These are phyloP conservation scores for Muscicapa striata DNA, from an alignment of 2,797 vertebrate species.

Conservation along the genomic window DNA sequence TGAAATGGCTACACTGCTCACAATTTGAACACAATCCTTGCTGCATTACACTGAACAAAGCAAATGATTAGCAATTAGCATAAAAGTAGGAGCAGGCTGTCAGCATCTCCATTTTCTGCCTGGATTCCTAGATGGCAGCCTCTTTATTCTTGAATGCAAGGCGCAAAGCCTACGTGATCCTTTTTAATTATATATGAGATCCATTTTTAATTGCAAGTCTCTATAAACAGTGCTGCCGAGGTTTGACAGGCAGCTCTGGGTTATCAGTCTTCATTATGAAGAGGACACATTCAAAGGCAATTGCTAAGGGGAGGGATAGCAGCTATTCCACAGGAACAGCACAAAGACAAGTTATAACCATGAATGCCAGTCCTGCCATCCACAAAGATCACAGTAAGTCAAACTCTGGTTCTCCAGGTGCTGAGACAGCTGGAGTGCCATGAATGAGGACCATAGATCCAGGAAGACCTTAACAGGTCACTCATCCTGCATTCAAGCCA, in stretches of 20 bases:
- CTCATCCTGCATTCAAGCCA: not conserved
- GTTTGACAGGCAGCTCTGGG: conserved; percentile 66
- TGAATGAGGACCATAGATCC: fast-evolving
- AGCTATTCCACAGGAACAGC: conserved; percentile 8
- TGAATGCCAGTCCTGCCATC: not conserved
- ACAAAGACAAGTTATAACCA: conserved; percentile 28
- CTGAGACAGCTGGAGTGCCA: not conserved
- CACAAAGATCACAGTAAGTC: not conserved
- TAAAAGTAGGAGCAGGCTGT: conserved; percentile 64
- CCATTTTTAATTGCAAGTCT: conserved; percentile 75
- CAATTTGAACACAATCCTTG: conserved; percentile 15
- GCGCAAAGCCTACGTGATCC: conserved; percentile 69
- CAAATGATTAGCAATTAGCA: conserved; percentile 70
- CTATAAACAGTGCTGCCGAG: conserved; percentile 59
- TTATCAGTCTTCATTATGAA: conserved; percentile 66
- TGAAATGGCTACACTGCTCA: conserved; percentile 12
- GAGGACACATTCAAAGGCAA: conserved; percentile 62
- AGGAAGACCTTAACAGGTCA: not conserved
- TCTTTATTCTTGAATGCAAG: conserved; percentile 74
- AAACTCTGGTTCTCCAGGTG: not conserved
- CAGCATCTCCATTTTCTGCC: conserved; percentile 70
- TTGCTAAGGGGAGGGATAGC: conserved; percentile 25
- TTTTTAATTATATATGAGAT: conserved; percentile 76
- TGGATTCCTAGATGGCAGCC: conserved; percentile 69
- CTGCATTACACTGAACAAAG: conserved; percentile 51